Evolutionary conservation across 2,888 invertebrate genomes (phyloP).

Genomic region (Brachypalpus laphriformis): DNA sequence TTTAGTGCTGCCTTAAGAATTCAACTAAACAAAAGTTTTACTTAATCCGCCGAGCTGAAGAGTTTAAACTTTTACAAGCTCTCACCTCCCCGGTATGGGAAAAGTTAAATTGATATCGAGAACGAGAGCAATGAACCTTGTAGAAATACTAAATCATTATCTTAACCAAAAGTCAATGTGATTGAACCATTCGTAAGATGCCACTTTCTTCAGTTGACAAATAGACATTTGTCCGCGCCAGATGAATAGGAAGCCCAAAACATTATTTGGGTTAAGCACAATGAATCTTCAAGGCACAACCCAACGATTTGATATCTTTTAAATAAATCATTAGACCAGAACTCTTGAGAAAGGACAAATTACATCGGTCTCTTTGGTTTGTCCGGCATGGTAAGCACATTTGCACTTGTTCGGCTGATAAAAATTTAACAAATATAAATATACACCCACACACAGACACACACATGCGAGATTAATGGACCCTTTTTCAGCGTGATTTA

Average conservation of each 20-base stretch:
- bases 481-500: constrained; percentile 55
- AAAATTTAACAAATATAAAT: constrained; percentile 44
- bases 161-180: neutral
- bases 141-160: too few species aligned
- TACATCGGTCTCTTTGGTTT: constrained; percentile 37
- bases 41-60: too few species aligned
- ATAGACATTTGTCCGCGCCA: neutral
- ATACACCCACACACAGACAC: constrained; percentile 9
- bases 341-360: constrained; percentile 40
- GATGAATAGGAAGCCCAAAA: constrained; percentile 7
- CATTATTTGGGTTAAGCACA: neutral
- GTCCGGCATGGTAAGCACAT: constrained; percentile 47
- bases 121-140: too few species aligned
- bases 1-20: too few species aligned
- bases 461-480: constrained; percentile 29
- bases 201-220: constrained; percentile 1
- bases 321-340: constrained; percentile 57
- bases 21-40: too few species aligned
- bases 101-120: too few species aligned
- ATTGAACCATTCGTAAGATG: neutral
- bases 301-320: constrained; percentile 48
- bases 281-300: constrained; percentile 12
- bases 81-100: too few species aligned
- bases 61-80: too few species aligned
- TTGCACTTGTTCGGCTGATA: constrained; percentile 45